These are phyloP conservation scores for Eolophus roseicapilla DNA, from an alignment of 2,113 vertebrate genomes.

Conservation along the genomic window DNA sequence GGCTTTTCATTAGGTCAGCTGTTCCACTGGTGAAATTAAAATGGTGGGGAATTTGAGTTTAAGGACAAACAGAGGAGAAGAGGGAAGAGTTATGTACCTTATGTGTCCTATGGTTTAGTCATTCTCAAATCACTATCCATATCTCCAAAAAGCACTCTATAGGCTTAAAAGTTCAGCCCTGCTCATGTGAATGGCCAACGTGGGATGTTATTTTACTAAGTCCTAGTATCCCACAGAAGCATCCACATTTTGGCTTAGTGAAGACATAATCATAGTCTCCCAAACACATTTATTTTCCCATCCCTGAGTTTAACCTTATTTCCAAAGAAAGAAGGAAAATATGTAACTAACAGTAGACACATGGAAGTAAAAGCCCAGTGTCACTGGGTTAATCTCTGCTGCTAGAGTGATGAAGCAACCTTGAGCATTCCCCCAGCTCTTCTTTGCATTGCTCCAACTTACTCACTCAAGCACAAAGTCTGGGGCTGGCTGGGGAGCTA, in stretches of 20 bases:
- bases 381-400: not conserved
- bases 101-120: fast-evolving
- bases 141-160: not conserved
- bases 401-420: not conserved
- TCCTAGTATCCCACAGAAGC: not conserved
- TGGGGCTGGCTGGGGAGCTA: not conserved
- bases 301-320: not conserved
- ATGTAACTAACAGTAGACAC: fast-evolving
- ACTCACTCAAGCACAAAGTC: not conserved
- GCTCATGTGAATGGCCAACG: not conserved
- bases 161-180: not conserved
- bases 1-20: not conserved
- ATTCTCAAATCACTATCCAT: not conserved
- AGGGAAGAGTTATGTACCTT: not conserved
- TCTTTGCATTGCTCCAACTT: not conserved
- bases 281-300: not conserved
- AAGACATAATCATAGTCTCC: not conserved
- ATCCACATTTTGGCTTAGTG: not conserved
- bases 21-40: not conserved
- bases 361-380: not conserved
- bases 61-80: not conserved
- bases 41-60: not conserved
- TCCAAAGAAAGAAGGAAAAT: not conserved
- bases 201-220: not conserved
- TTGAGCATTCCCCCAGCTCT: not conserved